Conservation (phyloP, 2,888 invertebrate species). For the Desoria tigrina region DNA sequence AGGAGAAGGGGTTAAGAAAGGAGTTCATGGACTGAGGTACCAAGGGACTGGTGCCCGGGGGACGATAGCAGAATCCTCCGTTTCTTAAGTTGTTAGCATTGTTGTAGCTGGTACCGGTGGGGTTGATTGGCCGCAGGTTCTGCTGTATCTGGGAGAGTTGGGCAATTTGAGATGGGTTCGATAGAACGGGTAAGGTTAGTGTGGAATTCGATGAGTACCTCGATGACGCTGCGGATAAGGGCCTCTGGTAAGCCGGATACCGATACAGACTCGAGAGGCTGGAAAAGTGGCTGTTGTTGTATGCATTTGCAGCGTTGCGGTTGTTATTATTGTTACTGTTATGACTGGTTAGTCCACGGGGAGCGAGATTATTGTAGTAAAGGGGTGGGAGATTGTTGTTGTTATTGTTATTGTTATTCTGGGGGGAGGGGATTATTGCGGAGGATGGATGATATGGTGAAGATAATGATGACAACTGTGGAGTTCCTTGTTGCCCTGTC, state of each 20-base stretch:
- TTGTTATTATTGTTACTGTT: constrained; percentile 1
- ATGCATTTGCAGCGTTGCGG: too few relatives aligned
- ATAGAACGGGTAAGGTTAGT: too few relatives aligned
- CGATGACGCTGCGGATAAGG: not conserved
- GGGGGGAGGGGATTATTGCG: not conserved
- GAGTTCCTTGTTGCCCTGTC: constrained; percentile 1
- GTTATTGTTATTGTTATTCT: not conserved
- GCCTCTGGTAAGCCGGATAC: not conserved
- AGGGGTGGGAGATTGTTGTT: not conserved
- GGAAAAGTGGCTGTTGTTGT: not conserved
- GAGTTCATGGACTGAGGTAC: too few relatives aligned
- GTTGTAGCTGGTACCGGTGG: too few relatives aligned
- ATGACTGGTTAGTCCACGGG: not conserved
- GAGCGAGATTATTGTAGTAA: constrained; percentile 16
- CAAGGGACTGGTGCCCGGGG: too few relatives aligned
- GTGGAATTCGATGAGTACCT: too few relatives aligned
- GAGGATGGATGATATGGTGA: constrained; percentile 1
- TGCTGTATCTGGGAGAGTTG: too few relatives aligned
- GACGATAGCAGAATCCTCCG: too few relatives aligned
- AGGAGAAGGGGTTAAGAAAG: too few relatives aligned
- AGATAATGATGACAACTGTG: not conserved
- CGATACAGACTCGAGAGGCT: not conserved
- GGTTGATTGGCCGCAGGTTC: too few relatives aligned
- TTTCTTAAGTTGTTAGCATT: too few relatives aligned
- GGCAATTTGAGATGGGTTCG: too few relatives aligned